Evolutionary conservation across 2,888 invertebrate species (phyloP).

Genomic region (Cryptocephalus moraei): DNA sequence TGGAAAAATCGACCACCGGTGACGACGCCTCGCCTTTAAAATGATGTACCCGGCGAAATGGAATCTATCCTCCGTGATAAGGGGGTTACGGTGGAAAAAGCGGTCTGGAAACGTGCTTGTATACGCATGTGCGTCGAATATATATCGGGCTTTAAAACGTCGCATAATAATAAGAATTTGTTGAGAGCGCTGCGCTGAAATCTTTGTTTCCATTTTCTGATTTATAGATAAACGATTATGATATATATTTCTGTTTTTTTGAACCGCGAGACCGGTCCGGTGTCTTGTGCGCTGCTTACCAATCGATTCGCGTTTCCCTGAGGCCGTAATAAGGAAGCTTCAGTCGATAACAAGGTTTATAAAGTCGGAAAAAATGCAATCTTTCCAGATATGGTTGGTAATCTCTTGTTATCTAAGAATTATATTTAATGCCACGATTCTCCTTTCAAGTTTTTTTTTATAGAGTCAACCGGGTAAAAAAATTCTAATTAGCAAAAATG

Average conservation of each 20-base stretch:
- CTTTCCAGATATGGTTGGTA: too few species aligned
- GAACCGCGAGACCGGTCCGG: constrained; percentile 12
- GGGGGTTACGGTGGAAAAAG: constrained; percentile 15
- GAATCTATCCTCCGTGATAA: constrained; percentile 19
- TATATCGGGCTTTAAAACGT: constrained; percentile 17
- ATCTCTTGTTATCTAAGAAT: too few species aligned
- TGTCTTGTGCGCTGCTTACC: too few species aligned
- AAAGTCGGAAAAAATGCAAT: too few species aligned
- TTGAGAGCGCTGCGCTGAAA: background rate
- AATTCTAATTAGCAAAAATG: too few species aligned
- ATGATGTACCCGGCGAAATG: constrained; percentile 27
- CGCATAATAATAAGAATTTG: constrained; percentile 4
- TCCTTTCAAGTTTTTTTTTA: too few species aligned
- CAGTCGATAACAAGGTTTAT: too few species aligned
- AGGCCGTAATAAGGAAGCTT: too few species aligned
- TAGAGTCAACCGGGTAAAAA: too few species aligned
- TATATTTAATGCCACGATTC: too few species aligned
- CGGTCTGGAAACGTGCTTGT: constrained; percentile 19
- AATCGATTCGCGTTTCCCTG: too few species aligned
- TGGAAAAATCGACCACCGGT: constrained; percentile 21
- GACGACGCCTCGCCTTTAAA: constrained; percentile 20
- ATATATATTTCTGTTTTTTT: constrained; percentile 16
- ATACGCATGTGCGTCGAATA: constrained; percentile 20
- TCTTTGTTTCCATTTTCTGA: constrained; percentile 17
- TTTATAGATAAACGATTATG: constrained; percentile 23